A percentile compares a stretch with the other conserved stretches of the same genome.
These are phyloP conservation scores for Silurus aristotelis DNA, from an alignment of 2,797 vertebrate genomes.

Conservation along the genomic window DNA sequence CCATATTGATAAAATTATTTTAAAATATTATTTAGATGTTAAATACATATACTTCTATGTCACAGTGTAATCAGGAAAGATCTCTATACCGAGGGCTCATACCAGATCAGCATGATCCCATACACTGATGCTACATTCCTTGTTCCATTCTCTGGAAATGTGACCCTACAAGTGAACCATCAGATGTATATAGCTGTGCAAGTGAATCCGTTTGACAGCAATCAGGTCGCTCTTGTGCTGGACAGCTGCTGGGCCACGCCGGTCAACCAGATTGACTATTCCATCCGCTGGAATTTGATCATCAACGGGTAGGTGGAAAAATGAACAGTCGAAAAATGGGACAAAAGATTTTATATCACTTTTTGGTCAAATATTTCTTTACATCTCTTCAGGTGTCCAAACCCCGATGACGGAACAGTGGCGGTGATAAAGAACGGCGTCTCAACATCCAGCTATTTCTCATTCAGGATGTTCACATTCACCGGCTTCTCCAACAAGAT, in stretches of 20 bases:
- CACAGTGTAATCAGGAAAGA: slow-evolving; percentile 59
- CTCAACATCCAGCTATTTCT: slow-evolving; percentile 9
- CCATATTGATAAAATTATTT: no score
- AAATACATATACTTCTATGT: not conserved
- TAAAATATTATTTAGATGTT: no score
- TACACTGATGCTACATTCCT: slow-evolving; percentile 62
- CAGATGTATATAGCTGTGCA: slow-evolving; percentile 65
- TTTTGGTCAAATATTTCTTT: no score
- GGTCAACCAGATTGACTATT: slow-evolving; percentile 37
- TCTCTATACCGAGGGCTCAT: slow-evolving; percentile 61
- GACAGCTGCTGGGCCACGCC: slow-evolving; percentile 74
- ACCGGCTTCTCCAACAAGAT: slow-evolving; percentile 6
- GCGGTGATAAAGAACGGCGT: slow-evolving; percentile 30
- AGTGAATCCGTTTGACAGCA: slow-evolving; percentile 58
- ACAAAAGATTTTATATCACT: not conserved
- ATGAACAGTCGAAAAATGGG: not conserved
- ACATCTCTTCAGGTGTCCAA: slow-evolving; percentile 30
- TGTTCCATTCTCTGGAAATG: slow-evolving; percentile 42
- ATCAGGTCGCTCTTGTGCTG: slow-evolving; percentile 61
- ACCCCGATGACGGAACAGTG: slow-evolving; percentile 30
- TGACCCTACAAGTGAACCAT: slow-evolving; percentile 56
- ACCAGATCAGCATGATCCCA: slow-evolving; percentile 62
- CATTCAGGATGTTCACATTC: slow-evolving; percentile 44
- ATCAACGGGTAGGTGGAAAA: slow-evolving; percentile 56
- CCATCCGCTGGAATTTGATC: slow-evolving; percentile 65